Evolutionary conservation across 2,797 vertebrate genomes (phyloP).

Genomic region (Triplophysa yarkandensis): DNA sequence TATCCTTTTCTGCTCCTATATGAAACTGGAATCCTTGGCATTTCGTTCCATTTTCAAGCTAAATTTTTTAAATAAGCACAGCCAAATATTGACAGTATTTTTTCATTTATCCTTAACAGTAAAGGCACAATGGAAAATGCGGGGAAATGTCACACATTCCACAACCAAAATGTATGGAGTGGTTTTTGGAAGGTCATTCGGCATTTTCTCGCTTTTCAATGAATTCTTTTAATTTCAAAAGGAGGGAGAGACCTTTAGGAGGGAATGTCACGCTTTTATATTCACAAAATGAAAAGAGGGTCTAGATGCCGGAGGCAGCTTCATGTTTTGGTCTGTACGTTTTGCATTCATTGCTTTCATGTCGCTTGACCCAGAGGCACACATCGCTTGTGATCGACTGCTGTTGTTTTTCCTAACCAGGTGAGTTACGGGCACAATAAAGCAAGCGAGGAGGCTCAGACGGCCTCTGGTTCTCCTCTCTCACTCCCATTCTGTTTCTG

Average conservation of each 20-base stretch:
- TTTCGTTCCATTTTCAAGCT: constrained; percentile 25
- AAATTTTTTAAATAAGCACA: constrained; percentile 17
- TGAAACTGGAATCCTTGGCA: constrained; percentile 23
- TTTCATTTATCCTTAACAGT: constrained; percentile 36
- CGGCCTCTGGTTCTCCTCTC: not conserved
- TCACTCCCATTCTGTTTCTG: not conserved
- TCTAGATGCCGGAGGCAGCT: not conserved
- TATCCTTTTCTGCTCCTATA: not conserved
- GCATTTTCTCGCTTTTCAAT: constrained; percentile 13
- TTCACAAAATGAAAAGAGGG: constrained; percentile 1
- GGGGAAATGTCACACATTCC: constrained; percentile 47
- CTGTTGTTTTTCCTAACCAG: not conserved
- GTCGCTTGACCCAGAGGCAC: not conserved
- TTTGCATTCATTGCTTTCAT: not conserved
- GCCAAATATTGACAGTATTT: constrained; percentile 11
- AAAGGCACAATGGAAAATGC: constrained; percentile 7
- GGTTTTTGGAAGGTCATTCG: constrained; percentile 10
- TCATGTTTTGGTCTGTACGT: not conserved
- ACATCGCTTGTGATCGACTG: not conserved
- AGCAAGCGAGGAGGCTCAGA: not conserved
- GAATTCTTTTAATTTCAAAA: constrained; percentile 9
- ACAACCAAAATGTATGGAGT: not conserved
- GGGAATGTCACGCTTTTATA: constrained; percentile 17
- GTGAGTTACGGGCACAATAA: not conserved
- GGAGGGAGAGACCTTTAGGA: constrained; percentile 8